Conservation (phyloP, 2,113 vertebrate genomes). For the Zonotrichia leucophrys region DNA sequence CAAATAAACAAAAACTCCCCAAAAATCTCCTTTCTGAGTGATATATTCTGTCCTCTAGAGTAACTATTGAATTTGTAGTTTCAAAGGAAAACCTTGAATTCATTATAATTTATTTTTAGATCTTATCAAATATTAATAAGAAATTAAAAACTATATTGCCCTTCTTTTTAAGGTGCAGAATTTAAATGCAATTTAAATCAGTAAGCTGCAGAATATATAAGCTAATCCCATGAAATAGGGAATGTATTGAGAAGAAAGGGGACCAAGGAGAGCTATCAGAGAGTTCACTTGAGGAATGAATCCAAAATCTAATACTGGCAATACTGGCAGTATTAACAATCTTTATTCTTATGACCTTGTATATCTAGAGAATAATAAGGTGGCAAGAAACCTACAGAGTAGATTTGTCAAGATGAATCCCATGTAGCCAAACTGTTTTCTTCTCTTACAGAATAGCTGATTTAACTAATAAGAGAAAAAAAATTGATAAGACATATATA, state of each 20-base stretch:
- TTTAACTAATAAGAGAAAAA: not conserved
- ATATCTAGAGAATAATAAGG: not conserved
- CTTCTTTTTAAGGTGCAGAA: not conserved
- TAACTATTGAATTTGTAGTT: not conserved
- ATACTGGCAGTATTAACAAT: not conserved
- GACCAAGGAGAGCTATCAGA: not conserved
- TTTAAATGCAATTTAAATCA: not conserved
- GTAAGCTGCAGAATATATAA: not conserved
- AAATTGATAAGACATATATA: not conserved
- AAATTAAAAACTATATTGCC: not conserved
- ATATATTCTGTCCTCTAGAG: not conserved
- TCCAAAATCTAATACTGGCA: not conserved
- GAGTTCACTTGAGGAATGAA: not conserved
- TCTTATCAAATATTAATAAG: not conserved
- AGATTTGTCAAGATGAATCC: not conserved
- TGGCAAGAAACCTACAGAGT: not conserved
- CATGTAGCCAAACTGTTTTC: accelerated
- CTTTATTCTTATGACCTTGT: not conserved
- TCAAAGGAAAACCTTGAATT: not conserved
- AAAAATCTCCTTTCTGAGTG: not conserved
- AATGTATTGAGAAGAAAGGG: not conserved
- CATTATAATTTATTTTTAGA: not conserved
- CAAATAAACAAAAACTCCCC: not conserved
- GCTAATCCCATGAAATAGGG: not conserved
- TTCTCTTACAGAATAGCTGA: not conserved